phyloP scores from a whole-genome alignment of 2,888 invertebrate genomes.

The Acrocera orbiculus region DNA sequence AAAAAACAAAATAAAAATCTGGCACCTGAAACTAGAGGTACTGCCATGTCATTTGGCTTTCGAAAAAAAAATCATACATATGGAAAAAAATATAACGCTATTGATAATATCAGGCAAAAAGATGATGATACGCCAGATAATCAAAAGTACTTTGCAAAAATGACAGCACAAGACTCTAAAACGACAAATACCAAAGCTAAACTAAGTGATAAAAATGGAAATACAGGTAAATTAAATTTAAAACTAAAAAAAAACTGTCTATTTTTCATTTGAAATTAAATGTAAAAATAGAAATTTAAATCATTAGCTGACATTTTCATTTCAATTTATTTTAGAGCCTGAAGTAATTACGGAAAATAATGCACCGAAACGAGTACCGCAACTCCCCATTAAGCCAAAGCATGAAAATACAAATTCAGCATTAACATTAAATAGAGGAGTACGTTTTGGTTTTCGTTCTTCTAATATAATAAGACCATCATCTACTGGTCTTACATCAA shows the following conservation, averaged over 20 bases:
- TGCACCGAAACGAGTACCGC: constrained; percentile 5
- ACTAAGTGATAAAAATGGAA: constrained; percentile 27
- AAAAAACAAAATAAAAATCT: constrained; percentile 16
- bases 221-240: constrained; percentile 21
- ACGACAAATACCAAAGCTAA: too few relatives aligned
- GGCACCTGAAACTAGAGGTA: constrained; percentile 39
- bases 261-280: too few relatives aligned
- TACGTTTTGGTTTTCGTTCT: constrained; percentile 63
- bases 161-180: too few relatives aligned
- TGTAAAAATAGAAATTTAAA: too few relatives aligned
- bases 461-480: constrained; percentile 30
- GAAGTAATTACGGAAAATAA: constrained; percentile 13
- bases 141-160: too few relatives aligned
- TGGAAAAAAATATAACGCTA: too few relatives aligned
- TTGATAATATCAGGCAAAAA: too few relatives aligned
- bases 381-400: constrained; percentile 1
- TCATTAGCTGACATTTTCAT: too few relatives aligned
- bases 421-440: too few relatives aligned
- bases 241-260: too few relatives aligned
- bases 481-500: constrained; percentile 44
- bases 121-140: too few relatives aligned
- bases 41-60: constrained; percentile 73
- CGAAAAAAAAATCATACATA: constrained; percentile 43
- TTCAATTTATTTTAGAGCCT: constrained; percentile 20
- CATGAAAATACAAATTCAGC: too few relatives aligned